phyloP scores from a whole-genome alignment of 1,140 invertebrate species.

The Eriosoma lanigerum region DNA sequence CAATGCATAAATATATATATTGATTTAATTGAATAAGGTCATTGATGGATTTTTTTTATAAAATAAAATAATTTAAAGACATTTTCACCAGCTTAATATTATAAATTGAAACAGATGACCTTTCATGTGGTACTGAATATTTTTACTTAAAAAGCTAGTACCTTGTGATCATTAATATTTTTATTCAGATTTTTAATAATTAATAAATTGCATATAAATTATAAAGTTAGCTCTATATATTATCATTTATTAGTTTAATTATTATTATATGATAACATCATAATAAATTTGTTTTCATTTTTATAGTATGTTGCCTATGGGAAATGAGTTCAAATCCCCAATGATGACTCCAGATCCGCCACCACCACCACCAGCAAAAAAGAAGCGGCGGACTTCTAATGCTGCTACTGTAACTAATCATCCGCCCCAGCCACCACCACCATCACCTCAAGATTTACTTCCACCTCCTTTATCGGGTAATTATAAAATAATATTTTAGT shows the following conservation, averaged over 20 bases:
- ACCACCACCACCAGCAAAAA: constrained; percentile 65
- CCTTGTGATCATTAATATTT: constrained; percentile 26
- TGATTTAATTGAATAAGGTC: no score
- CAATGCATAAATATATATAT: no score
- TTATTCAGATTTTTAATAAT: constrained; percentile 18
- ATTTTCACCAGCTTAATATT: no score
- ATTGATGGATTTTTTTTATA: no score
- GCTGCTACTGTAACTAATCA: constrained; percentile 57
- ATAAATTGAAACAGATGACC: neutral
- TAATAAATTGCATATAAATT: neutral
- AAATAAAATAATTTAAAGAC: no score
- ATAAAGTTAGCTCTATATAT: neutral
- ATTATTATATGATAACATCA: neutral
- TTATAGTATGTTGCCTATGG: constrained; percentile 56
- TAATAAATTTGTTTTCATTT: neutral
- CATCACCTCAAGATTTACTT: constrained; percentile 70
- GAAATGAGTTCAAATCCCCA: constrained; percentile 64
- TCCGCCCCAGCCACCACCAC: constrained; percentile 60
- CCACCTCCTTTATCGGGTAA: constrained; percentile 75
- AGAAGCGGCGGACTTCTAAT: constrained; percentile 64
- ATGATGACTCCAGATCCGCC: constrained; percentile 60
- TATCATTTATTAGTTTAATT: neutral
- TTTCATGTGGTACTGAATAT: constrained; percentile 19
- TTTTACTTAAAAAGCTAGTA: constrained; percentile 37
- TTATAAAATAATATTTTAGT: neutral